These are phyloP conservation scores for Calephelis virginiensis DNA, from an alignment of 1,140 invertebrate genomes.

Conservation along the genomic window DNA sequence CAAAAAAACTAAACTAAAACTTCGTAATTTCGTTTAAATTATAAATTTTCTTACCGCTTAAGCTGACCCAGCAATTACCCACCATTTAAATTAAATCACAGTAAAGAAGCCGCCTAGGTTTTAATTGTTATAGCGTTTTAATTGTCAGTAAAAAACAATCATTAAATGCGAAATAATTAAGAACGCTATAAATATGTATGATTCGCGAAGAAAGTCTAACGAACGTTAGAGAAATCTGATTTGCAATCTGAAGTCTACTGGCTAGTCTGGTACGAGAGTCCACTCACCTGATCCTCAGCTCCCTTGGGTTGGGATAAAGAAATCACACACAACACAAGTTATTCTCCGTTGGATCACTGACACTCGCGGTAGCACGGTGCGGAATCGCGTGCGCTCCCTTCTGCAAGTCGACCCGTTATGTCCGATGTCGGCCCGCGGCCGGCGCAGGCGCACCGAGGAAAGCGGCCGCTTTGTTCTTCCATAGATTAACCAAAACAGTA, in stretches of 20 bases:
- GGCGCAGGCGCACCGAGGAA: constrained; percentile 26
- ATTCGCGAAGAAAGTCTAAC: constrained; percentile 13
- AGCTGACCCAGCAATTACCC: not conserved
- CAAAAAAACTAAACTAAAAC: too few species aligned
- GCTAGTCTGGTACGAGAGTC: not conserved
- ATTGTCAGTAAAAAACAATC: constrained; percentile 8
- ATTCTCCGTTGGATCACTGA: constrained; percentile 21
- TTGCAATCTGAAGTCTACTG: not conserved
- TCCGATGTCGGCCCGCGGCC: constrained; percentile 22
- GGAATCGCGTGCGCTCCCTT: constrained; percentile 22
- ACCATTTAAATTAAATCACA: not conserved
- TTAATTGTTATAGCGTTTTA: not conserved
- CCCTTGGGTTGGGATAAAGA: constrained; percentile 12
- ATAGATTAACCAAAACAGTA: constrained; percentile 25
- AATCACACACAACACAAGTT: constrained; percentile 24
- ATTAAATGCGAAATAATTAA: constrained; percentile 12
- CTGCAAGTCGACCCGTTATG: constrained; percentile 31
- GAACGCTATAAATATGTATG: constrained; percentile 16
- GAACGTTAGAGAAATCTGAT: constrained; percentile 6
- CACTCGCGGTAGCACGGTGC: constrained; percentile 8
- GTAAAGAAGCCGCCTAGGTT: not conserved
- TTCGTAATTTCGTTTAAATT: too few species aligned
- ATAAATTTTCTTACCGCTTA: too few species aligned
- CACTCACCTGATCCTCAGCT: not conserved
- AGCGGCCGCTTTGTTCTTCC: constrained; percentile 21